phyloP scores from a whole-genome alignment of 2,113 vertebrate genomes.

The Equus przewalskii region DNA sequence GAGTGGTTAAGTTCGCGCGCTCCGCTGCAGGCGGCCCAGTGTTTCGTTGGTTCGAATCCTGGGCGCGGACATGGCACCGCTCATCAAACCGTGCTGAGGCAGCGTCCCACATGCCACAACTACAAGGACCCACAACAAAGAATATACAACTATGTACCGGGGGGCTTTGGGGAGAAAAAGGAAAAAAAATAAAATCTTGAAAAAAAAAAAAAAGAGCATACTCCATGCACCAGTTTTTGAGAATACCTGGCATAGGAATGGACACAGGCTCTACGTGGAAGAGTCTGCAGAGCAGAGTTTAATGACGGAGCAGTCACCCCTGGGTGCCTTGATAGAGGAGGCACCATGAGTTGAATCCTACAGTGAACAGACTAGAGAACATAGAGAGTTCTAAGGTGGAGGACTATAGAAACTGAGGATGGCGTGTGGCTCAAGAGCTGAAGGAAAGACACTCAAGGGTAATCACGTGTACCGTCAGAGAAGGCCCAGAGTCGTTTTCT shows the following conservation, averaged over 20 bases:
- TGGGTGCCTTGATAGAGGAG: neutral
- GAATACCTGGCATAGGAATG: neutral
- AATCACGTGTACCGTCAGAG: no score
- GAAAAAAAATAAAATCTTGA: no score
- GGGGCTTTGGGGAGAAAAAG: no score
- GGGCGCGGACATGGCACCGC: no score
- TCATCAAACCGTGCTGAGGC: no score
- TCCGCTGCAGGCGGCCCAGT: no score
- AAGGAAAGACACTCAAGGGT: neutral
- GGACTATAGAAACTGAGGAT: neutral
- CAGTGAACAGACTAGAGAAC: neutral
- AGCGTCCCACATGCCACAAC: no score
- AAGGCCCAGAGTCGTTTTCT: neutral
- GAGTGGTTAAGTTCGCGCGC: no score
- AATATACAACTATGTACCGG: no score
- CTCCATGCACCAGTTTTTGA: neutral
- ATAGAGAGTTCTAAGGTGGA: neutral
- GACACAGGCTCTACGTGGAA: neutral
- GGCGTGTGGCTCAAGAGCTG: rapidly evolving
- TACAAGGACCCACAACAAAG: no score
- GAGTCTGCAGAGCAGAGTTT: neutral
- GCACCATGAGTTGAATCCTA: neutral
- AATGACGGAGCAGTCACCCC: neutral
- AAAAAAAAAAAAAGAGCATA: neutral
- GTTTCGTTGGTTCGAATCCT: no score